Evolutionary conservation across 92 coral and sea anemone genomes (phyloP), one percentile per base, ranked within the genome.

Genomic region (Heteractis magnifica): DNA sequence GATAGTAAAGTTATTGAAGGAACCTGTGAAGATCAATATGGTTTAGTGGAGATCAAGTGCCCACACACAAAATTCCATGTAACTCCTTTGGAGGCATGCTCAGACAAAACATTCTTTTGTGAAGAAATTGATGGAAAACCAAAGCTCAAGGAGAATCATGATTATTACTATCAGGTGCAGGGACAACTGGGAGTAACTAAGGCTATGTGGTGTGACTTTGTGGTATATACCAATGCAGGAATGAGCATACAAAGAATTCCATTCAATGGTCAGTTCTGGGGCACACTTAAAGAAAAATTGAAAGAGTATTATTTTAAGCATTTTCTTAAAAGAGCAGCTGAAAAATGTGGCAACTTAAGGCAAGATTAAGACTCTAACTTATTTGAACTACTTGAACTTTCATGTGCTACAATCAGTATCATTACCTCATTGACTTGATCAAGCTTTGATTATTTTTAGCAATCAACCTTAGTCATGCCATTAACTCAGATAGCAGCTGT

Each of bases 201-300:
- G 76, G 85, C 79, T 51, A 79, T 51, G 72, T 81, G 89, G 86
- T 86, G 89, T 81, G 89, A 86, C 76, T 86, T 86, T 86, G 81
- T 86, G 26, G 49, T 86, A 21, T 86, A 86, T 62, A 86, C 82
- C 26, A 86, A 75, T 56, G 76, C 20, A 52, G 86, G 89, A 56
- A 86, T 80, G 87, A 81, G 65, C 65, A 75, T 80, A 44, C 60
- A 80, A 74, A 81, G 87, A 80, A 82, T 72, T 72, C 75, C 49
- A 60, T 80, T 81, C 68, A 56, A 86, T 81, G 59, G 64, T 72
- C 81, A 86, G 50, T 76, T 76, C 65, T 76, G 87, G 87, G 76
- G 58, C 73, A 59, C 81, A 76, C 77, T 70, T 68, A 1, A 81
- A 71, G 70, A 15, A 0, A 72, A 86, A 72, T 68, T 80, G 53